Evolutionary conservation across 1,140 invertebrate genomes (phyloP).

Genomic region (Platyscapa corneri): DNA sequence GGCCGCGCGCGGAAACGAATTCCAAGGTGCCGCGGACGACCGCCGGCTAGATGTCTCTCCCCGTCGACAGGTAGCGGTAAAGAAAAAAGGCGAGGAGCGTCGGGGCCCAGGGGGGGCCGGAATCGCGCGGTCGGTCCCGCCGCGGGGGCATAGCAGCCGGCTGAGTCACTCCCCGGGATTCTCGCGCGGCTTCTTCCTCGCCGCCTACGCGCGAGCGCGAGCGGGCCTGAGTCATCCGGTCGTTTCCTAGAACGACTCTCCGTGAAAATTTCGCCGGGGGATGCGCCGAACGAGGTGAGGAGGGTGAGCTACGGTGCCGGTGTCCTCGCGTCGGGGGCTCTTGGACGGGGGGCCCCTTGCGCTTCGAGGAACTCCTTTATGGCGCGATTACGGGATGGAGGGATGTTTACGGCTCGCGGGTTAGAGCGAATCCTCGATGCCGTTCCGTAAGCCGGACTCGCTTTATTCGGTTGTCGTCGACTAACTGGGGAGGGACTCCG

Average conservation of each 20-base stretch:
- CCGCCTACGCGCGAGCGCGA: constrained; percentile 22
- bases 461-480: too few relatives aligned
- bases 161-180: constrained; percentile 10
- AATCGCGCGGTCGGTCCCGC: constrained; percentile 26
- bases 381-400: neutral
- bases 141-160: constrained; percentile 18
- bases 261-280: constrained; percentile 26
- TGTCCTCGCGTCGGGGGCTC: neutral
- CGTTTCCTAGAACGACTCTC: constrained; percentile 24
- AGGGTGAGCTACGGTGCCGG: too few relatives aligned
- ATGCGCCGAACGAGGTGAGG: neutral
- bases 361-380: constrained; percentile 26
- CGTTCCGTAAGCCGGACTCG: too few relatives aligned
- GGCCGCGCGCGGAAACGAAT: neutral
- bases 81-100: neutral
- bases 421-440: neutral
- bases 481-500: neutral
- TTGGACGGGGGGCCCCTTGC: neutral
- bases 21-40: neutral
- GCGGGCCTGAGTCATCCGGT: constrained; percentile 9
- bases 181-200: constrained; percentile 8
- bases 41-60: neutral
- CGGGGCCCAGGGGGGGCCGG: neutral
- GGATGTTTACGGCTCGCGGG: neutral
- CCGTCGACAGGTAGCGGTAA: constrained; percentile 30